Conservation (phyloP, 2,113 vertebrate genomes). For the Otolemur garnettii region DNA sequence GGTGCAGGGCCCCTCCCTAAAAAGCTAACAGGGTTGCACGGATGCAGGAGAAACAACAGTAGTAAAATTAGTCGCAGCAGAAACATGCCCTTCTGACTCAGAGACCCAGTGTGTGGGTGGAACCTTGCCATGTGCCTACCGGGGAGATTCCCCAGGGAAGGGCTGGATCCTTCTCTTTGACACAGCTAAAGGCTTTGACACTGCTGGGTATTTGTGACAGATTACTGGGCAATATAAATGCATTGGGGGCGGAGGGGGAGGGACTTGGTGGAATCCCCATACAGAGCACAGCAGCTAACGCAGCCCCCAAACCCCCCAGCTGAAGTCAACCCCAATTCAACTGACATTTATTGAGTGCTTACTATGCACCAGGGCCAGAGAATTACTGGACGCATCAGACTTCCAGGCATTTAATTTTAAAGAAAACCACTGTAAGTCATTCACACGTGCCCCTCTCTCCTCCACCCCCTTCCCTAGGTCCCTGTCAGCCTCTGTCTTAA, state of each 20-base stretch:
- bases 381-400: not conserved
- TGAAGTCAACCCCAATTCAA: not conserved
- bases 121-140: not conserved
- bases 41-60: constrained; percentile 41
- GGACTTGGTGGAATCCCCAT: not conserved
- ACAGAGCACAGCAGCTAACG: not conserved
- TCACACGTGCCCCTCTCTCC: constrained; percentile 4
- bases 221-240: not conserved
- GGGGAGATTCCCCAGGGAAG: constrained; percentile 6
- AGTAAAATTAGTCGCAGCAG: not conserved
- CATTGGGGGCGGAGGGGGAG: not conserved
- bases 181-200: not conserved
- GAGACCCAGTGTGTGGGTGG: constrained; percentile 18
- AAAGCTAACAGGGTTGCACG: not conserved
- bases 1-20: not conserved
- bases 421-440: constrained; percentile 66
- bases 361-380: not conserved
- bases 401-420: constrained; percentile 46
- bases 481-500: constrained; percentile 76
- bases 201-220: not conserved
- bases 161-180: not conserved
- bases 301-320: not conserved
- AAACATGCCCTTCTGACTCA: constrained; percentile 40
- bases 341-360: not conserved
- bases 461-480: constrained; percentile 75